Conservation (phyloP, 2,113 vertebrate species). For the Myiozetetes cayanensis region DNA sequence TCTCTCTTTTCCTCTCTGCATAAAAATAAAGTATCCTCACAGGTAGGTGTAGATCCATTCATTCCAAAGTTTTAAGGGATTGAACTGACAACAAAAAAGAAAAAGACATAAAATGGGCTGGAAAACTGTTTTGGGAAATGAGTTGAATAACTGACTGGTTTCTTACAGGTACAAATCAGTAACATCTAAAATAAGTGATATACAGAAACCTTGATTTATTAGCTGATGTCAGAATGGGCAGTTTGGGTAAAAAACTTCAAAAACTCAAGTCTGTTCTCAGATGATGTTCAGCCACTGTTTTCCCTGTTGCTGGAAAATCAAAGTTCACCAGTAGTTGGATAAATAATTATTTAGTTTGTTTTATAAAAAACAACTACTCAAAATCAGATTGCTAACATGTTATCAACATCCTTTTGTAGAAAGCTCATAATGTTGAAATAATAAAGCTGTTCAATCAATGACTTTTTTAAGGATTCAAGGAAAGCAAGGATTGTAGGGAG, state of each 20-base stretch:
- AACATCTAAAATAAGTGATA: neutral
- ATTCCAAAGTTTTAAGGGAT: neutral
- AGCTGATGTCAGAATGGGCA: neutral
- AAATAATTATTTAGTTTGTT: fast-evolving
- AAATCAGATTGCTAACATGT: neutral
- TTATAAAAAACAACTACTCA: neutral
- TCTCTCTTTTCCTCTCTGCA: neutral
- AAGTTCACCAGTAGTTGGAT: neutral
- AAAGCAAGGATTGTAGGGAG: neutral
- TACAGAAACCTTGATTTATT: neutral
- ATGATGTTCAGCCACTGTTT: neutral
- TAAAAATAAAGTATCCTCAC: neutral
- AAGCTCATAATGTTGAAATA: neutral
- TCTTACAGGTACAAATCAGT: neutral
- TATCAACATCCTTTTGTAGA: neutral
- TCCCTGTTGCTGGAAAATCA: neutral
- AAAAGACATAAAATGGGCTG: neutral
- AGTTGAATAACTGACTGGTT: neutral
- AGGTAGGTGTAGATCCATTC: neutral
- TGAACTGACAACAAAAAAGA: neutral
- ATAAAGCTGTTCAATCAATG: neutral
- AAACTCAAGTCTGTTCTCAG: neutral
- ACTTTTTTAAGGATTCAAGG: neutral
- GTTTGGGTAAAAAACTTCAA: neutral
- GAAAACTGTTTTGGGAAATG: neutral